These are phyloP conservation scores for Diglossa cyanea DNA, from an alignment of 2,797 vertebrate species.

Conservation along the genomic window DNA sequence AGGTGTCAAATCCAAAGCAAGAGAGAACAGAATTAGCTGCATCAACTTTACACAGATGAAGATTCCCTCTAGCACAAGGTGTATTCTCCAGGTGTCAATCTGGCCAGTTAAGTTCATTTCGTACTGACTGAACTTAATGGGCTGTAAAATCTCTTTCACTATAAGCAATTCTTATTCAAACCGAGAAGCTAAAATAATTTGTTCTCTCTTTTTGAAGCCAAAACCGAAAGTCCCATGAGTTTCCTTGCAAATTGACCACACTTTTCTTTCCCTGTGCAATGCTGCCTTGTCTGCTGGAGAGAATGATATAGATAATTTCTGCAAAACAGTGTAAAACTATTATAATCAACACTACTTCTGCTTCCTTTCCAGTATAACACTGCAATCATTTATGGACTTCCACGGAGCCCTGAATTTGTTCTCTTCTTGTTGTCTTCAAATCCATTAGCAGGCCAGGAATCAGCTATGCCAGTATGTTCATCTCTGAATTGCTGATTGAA, in stretches of 20 bases:
- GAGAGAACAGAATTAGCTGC: not conserved
- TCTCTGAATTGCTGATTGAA: not conserved
- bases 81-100: slow-evolving; percentile 39
- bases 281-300: not conserved
- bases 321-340: not conserved
- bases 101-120: slow-evolving; percentile 16
- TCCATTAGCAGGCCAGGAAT: not conserved
- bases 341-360: not conserved
- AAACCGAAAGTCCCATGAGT: not conserved
- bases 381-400: not conserved
- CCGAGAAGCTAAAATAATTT: not conserved
- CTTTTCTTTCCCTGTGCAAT: not conserved
- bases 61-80: not conserved
- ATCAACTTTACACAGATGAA: not conserved
- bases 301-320: not conserved
- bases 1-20: not conserved
- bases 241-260: not conserved
- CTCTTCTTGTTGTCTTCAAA: not conserved
- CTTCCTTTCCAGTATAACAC: not conserved
- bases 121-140: slow-evolving; percentile 30
- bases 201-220: not conserved
- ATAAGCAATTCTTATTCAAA: slow-evolving; percentile 23
- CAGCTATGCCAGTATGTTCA: not conserved
- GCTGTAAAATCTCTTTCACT: slow-evolving; percentile 26
- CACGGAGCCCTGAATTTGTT: not conserved